Evolutionary conservation across 2,113 vertebrate genomes (phyloP).

Genomic region (Xiphophorus couchianus): DNA sequence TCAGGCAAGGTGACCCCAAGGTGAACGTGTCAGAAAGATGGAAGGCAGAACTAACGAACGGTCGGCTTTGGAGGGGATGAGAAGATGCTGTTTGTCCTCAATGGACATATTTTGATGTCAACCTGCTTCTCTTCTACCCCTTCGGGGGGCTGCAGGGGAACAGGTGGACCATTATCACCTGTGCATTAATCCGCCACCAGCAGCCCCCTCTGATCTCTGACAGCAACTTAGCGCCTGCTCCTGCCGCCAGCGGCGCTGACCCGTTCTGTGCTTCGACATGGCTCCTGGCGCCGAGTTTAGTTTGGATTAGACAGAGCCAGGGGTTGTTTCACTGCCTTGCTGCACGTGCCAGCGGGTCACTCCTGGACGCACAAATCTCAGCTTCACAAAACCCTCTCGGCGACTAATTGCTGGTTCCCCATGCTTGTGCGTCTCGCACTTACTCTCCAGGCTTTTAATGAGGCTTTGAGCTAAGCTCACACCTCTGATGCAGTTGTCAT

Average conservation of each 20-base stretch:
- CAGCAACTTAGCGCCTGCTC: conserved; percentile 59
- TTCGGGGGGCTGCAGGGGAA: conserved; percentile 22
- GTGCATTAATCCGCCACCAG: conserved; percentile 71
- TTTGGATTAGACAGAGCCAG: conserved; percentile 15
- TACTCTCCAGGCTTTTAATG: conserved; percentile 20
- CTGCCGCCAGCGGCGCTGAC: conserved; percentile 42
- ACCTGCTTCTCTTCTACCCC: conserved; percentile 24
- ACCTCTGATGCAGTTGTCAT: conserved; percentile 60
- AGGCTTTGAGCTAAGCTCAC: conserved; percentile 43
- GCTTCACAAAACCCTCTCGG: conserved; percentile 17
- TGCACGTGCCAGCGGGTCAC: conserved; percentile 29
- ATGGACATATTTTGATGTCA: conserved; percentile 13
- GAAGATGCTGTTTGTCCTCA: conserved; percentile 19
- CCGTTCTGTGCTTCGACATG: conserved; percentile 47
- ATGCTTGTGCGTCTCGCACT: conserved; percentile 21
- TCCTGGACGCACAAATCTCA: conserved; percentile 35
- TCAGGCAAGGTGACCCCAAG: conserved; percentile 81
- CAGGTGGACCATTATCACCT: conserved; percentile 78
- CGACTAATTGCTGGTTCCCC: conserved; percentile 36
- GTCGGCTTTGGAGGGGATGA: conserved; percentile 67
- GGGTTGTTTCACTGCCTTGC: conserved; percentile 30
- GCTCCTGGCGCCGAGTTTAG: conserved; percentile 33
- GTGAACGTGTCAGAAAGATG: conserved; percentile 75
- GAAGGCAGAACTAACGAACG: conserved; percentile 60
- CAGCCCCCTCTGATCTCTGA: conserved; percentile 60